A percentile compares a stretch with the other conserved stretches of the same genome.
These are phyloP conservation scores for Drosophila neocordata DNA, from an alignment of 1,140 invertebrate species.

Conservation along the genomic window DNA sequence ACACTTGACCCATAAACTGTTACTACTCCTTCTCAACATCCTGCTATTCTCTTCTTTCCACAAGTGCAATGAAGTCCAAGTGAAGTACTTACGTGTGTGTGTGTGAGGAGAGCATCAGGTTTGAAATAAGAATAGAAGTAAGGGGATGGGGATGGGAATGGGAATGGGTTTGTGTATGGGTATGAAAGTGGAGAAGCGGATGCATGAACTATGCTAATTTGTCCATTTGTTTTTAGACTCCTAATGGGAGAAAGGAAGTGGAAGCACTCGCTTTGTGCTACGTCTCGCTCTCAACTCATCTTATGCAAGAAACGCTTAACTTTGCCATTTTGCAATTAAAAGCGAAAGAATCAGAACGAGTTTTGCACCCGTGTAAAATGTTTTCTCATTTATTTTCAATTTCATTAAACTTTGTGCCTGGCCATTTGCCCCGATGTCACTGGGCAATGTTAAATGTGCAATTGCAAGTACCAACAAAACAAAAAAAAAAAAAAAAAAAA, in stretches of 20 bases:
- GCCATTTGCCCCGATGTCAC: conserved; percentile 72
- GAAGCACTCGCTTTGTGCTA: conserved; percentile 61
- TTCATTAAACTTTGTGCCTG: conserved; percentile 73
- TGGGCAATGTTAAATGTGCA: conserved; percentile 55
- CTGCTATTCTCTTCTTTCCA: conserved; percentile 34
- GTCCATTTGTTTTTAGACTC: conserved; percentile 60
- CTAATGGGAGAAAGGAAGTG: conserved; percentile 3
- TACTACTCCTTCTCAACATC: conserved; percentile 29
- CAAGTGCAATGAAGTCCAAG: conserved; percentile 77
- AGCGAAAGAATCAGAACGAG: conserved; percentile 37
- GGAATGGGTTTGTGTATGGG: neutral
- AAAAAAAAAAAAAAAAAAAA: too few relatives aligned
- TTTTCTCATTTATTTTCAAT: conserved; percentile 80
- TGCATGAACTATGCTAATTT: conserved; percentile 65
- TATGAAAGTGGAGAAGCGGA: neutral
- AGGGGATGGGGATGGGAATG: neutral
- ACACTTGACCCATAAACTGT: conserved; percentile 77
- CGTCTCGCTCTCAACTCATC: conserved; percentile 20
- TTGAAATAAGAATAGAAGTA: conserved; percentile 7
- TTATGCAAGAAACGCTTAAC: conserved; percentile 56
- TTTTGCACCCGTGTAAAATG: conserved; percentile 58
- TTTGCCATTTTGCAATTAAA: conserved; percentile 70
- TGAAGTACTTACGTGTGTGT: conserved; percentile 72
- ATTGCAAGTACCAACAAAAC: conserved; percentile 66
- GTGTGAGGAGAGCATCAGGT: conserved; percentile 26